A percentile compares a stretch with the other conserved stretches of the same genome.
These are phyloP conservation scores for Myotis lucifugus DNA, from an alignment of 2,113 vertebrate species.

Conservation along the genomic window DNA sequence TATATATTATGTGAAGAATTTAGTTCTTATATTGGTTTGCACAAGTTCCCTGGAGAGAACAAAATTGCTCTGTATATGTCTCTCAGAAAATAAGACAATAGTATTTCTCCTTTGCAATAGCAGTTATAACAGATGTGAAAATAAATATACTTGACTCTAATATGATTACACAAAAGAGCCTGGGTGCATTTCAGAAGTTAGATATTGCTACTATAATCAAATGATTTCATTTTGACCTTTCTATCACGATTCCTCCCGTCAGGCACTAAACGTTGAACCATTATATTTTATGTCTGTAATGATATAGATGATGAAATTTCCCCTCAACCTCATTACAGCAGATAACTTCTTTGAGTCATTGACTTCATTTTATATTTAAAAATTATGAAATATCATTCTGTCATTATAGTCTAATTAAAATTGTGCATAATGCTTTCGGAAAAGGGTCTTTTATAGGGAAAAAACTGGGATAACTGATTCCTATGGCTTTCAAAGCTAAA, in stretches of 20 bases:
- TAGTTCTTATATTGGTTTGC: conserved; percentile 88
- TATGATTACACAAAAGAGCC: conserved; percentile 94
- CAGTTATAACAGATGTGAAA: conserved; percentile 90
- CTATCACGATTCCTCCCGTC: conserved; percentile 88
- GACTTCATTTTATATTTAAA: conserved; percentile 98
- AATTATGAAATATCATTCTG: conserved; percentile 91
- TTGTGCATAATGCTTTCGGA: conserved; percentile 94
- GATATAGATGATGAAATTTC: conserved; percentile 86
- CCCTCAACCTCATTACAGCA: conserved; percentile 87
- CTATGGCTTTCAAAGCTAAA: conserved; percentile 99
- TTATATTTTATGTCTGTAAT: conserved; percentile 90
- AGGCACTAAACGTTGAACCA: conserved; percentile 90
- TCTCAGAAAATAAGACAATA: conserved; percentile 88
- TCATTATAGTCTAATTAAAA: conserved; percentile 96
- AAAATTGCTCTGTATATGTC: conserved; percentile 85
- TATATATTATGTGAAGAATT: conserved; percentile 89
- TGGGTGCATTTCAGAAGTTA: conserved; percentile 94
- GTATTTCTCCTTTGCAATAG: conserved; percentile 94
- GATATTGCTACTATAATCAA: conserved; percentile 93
- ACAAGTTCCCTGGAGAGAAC: conserved; percentile 85
- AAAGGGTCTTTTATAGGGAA: conserved; percentile 97
- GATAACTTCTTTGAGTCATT: conserved; percentile 89
- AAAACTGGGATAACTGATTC: conserved; percentile 95
- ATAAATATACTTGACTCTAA: conserved; percentile 93
- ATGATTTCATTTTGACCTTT: conserved; percentile 90